Conservation (phyloP, 2,888 invertebrate species). For the Andrena chrysosceles region DNA sequence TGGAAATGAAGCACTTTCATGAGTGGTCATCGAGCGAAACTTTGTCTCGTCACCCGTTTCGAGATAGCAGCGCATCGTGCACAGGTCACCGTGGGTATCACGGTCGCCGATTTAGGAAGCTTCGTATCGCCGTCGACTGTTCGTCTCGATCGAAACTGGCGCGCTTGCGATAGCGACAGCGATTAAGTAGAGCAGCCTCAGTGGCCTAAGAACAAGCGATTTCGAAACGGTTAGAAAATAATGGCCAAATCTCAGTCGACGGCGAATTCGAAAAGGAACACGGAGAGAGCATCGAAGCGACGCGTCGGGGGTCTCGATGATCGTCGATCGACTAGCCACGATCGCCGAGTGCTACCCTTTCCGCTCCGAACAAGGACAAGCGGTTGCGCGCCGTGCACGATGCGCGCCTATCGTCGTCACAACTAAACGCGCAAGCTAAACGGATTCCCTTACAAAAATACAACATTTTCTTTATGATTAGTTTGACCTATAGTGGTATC, state of each 20-base stretch:
- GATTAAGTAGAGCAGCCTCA: slow-evolving; percentile 21
- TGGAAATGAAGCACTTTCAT: background rate
- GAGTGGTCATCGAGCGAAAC: background rate
- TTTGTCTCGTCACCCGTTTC: background rate
- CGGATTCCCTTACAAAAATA: slow-evolving; percentile 64
- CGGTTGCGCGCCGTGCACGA: background rate
- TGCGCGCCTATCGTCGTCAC: background rate
- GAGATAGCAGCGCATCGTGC: slow-evolving; percentile 2
- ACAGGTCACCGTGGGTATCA: background rate
- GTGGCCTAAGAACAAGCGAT: background rate
- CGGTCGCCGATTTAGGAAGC: background rate
- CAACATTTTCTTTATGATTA: slow-evolving; percentile 51
- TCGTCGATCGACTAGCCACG: background rate
- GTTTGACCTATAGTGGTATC: slow-evolving; percentile 51
- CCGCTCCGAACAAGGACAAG: background rate
- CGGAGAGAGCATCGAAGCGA: background rate
- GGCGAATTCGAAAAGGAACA: background rate
- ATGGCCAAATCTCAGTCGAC: background rate
- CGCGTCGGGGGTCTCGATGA: no score
- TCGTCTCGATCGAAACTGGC: background rate
- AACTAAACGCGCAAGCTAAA: slow-evolving; percentile 26
- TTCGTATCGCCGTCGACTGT: background rate
- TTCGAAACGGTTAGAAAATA: background rate
- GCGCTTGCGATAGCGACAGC: background rate
- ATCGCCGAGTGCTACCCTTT: background rate